Evolutionary conservation across 2,113 vertebrate genomes (phyloP).

Genomic region (Dasyurus viverrinus): DNA sequence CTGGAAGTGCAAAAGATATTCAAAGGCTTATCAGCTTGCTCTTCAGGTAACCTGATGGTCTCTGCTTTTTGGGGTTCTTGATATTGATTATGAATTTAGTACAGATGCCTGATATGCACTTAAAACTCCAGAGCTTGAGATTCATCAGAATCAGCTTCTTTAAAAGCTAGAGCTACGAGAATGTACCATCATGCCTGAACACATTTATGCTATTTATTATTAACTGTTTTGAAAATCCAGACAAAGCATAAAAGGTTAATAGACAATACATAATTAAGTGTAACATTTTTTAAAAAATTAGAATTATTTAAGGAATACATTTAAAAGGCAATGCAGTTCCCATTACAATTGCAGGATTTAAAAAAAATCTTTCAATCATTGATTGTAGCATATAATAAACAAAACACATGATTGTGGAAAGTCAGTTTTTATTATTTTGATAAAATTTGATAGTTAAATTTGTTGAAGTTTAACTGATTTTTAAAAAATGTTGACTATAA

Average conservation of each 20-base stretch:
- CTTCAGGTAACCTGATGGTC: background rate
- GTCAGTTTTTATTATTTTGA: background rate
- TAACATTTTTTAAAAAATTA: background rate
- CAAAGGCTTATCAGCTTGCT: background rate
- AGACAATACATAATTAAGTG: constrained; percentile 50
- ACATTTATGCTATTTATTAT: background rate
- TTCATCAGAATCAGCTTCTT: background rate
- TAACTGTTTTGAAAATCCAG: constrained; percentile 18
- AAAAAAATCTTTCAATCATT: constrained; percentile 12
- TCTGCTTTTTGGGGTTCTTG: background rate
- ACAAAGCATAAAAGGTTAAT: background rate
- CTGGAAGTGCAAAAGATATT: background rate
- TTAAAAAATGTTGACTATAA: background rate
- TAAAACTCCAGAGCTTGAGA: background rate
- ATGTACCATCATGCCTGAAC: background rate
- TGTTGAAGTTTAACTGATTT: background rate
- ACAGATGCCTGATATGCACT: background rate
- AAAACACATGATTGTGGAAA: background rate
- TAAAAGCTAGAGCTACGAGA: background rate
- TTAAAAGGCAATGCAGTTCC: constrained; percentile 14
- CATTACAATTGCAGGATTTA: constrained; percentile 6
- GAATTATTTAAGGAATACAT: constrained; percentile 29
- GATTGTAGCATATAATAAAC: background rate
- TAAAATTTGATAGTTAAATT: constrained; percentile 20
- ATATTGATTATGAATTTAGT: background rate